phyloP scores from a whole-genome alignment of 2,113 vertebrate species.

The Felis chaus region DNA sequence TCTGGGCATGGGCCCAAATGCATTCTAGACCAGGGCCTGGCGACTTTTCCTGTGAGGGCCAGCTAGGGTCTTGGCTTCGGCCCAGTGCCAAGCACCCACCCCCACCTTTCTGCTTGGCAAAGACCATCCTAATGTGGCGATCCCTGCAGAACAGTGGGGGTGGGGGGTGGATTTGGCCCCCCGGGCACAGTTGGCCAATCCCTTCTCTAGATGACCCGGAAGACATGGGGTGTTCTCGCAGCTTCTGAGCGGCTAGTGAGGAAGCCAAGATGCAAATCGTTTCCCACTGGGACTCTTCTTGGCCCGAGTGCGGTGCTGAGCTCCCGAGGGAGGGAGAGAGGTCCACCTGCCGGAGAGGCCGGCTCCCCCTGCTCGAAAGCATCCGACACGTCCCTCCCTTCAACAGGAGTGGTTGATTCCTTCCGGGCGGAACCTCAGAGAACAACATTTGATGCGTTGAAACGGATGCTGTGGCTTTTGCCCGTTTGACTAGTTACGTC shows the following conservation, averaged over 20 bases:
- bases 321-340: not conserved
- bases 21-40: not conserved
- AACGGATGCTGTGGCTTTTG: not conserved
- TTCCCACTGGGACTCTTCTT: not conserved
- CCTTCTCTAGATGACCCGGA: not conserved
- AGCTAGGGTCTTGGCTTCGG: not conserved
- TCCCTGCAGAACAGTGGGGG: not conserved
- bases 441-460: not conserved
- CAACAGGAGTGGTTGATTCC: rapidly evolving
- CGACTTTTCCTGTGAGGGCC: not conserved
- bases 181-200: not conserved
- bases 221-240: not conserved
- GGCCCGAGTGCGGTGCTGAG: rapidly evolving
- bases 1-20: not conserved
- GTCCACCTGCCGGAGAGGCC: rapidly evolving
- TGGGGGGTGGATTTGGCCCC: not conserved
- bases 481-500: rapidly evolving
- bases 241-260: not conserved
- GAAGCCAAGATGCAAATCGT: not conserved
- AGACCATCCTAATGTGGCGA: not conserved
- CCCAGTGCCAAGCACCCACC: not conserved
- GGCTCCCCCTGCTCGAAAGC: rapidly evolving
- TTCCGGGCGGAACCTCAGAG: not conserved
- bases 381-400: not conserved
- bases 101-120: not conserved